A percentile compares a stretch with the other conserved stretches of the same genome.
These are phyloP conservation scores for Ceyx melanurus DNA, from an alignment of 2,113 vertebrate genomes.

Conservation along the genomic window DNA sequence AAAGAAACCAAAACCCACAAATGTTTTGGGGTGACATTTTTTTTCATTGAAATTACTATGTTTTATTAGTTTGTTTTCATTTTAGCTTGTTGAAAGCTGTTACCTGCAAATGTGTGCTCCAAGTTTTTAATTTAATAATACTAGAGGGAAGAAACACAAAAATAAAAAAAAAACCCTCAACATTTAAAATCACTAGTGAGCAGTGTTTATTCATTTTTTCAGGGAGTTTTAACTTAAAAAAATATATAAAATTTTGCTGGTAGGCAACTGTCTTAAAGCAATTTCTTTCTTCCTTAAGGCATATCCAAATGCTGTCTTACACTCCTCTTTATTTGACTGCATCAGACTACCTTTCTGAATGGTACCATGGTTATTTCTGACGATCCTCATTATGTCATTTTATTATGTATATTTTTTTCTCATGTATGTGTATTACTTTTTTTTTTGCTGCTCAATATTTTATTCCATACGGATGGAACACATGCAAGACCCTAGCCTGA, in stretches of 20 bases:
- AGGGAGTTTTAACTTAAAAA: too few species aligned
- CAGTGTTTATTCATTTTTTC: too few species aligned
- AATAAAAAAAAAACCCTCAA: too few species aligned
- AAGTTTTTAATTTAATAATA: too few species aligned
- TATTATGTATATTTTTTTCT: not conserved
- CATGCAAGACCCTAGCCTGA: conserved; percentile 8
- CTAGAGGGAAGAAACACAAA: too few species aligned
- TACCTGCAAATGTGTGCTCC: too few species aligned
- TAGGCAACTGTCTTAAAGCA: too few species aligned
- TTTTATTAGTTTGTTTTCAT: too few species aligned
- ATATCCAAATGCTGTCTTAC: not conserved
- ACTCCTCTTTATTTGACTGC: not conserved
- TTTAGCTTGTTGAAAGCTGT: too few species aligned
- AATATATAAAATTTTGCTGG: too few species aligned
- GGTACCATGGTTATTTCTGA: not conserved
- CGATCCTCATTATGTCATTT: not conserved
- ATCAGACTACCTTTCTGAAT: not conserved
- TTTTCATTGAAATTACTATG: not conserved
- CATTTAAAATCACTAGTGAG: too few species aligned
- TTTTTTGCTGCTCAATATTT: conserved; percentile 7
- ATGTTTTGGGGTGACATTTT: not conserved
- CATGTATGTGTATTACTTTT: not conserved
- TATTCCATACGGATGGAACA: not conserved
- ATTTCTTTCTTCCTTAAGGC: too few species aligned
- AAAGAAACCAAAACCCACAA: not conserved